Conservation (phyloP, 2,113 vertebrate species). For the Sardina pilchardus region DNA sequence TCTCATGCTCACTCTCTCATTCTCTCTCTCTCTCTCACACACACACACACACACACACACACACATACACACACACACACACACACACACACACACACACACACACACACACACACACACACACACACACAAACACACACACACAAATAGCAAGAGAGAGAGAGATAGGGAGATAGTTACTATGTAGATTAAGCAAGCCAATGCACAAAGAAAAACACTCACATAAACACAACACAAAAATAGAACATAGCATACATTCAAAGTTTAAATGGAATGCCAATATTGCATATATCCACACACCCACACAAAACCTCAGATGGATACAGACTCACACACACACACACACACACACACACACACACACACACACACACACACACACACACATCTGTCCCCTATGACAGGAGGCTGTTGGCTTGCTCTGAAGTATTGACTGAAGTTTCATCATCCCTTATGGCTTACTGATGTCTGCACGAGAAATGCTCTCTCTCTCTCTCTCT, state of each 20-base stretch:
- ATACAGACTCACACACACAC: neutral
- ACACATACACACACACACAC: neutral
- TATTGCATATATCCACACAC: neutral
- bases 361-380: slow-evolving; percentile 4
- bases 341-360: neutral
- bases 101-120: neutral
- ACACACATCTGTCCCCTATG: neutral
- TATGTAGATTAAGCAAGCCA: neutral
- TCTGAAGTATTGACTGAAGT: neutral
- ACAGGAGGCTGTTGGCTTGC: neutral
- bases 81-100: neutral
- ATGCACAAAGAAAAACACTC: too few species aligned
- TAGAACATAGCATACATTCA: neutral
- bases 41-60: neutral
- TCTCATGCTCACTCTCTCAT: slow-evolving; percentile 28
- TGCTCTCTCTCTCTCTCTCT: neutral
- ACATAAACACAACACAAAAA: neutral
- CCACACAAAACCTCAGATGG: neutral
- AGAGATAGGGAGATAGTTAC: neutral
- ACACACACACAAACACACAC: slow-evolving; percentile 43
- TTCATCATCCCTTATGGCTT: slow-evolving; percentile 11
- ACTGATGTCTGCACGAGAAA: neutral
- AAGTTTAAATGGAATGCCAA: neutral
- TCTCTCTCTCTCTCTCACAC: neutral
- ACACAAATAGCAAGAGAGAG: slow-evolving; percentile 18